These are phyloP conservation scores for Caenorhabditis virilis DNA, from an alignment of 2,888 invertebrate genomes.

Conservation along the genomic window DNA sequence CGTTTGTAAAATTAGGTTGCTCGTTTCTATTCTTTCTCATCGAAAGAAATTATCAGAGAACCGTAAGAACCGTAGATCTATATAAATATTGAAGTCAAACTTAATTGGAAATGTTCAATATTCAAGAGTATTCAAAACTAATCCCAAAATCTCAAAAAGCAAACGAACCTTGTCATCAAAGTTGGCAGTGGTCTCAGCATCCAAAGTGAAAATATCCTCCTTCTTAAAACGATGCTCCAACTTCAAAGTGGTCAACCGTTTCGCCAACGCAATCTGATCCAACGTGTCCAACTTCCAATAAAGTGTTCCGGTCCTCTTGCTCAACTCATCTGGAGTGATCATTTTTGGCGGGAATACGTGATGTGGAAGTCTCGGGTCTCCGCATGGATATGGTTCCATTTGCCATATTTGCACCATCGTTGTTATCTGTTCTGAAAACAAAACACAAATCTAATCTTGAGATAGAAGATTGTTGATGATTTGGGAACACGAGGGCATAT, in stretches of 20 bases:
- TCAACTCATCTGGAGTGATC: conserved; percentile 77
- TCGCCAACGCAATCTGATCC: conserved; percentile 59
- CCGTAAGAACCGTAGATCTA: no score
- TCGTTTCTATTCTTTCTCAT: no score
- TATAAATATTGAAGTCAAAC: no score
- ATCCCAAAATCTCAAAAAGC: no score
- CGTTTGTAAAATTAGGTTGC: no score
- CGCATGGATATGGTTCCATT: conserved; percentile 77
- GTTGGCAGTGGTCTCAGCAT: conserved; percentile 61
- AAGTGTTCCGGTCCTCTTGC: conserved; percentile 81
- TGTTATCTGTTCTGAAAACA: background rate
- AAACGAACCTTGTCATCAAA: conserved; percentile 62
- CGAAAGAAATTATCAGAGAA: no score
- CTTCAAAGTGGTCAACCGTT: conserved; percentile 62
- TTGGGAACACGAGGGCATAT: no score
- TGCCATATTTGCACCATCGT: conserved; percentile 79
- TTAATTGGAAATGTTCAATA: no score
- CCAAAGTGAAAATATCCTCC: conserved; percentile 66
- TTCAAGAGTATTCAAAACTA: no score
- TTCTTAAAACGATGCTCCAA: conserved; percentile 62
- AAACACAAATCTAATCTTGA: background rate
- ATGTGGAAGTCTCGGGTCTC: conserved; percentile 84
- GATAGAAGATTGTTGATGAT: no score
- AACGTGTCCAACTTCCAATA: conserved; percentile 75
- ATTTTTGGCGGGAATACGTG: conserved; percentile 80